These are phyloP conservation scores for zebrafish (Danio rerio) DNA, from an alignment of 2,113 vertebrate species.

Conservation along the genomic window GRCz12tu NC_133196.1:43421001-43421500, in stretches of 20 bases:
- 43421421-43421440: background rate
- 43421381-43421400: background rate
- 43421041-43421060: background rate
- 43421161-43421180: constrained; percentile 85
- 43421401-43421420: background rate
- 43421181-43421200: constrained; percentile 77
- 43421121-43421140: background rate
- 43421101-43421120: constrained; percentile 49
- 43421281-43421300: background rate
- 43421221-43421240: constrained; percentile 70
- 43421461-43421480: constrained; percentile 6
- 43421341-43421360: background rate
- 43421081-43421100: background rate
- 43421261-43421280: background rate
- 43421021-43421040: background rate
- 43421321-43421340: background rate
- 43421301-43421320: background rate
- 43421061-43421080: background rate
- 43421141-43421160: too few relatives aligned
- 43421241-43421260: constrained; percentile 68
- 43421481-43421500: background rate
- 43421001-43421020: background rate
- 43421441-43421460: background rate
- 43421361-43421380: background rate
- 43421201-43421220: constrained; percentile 86